Evolutionary conservation across 2,888 invertebrate species (phyloP).

Genomic region (Fragum fragum): DNA sequence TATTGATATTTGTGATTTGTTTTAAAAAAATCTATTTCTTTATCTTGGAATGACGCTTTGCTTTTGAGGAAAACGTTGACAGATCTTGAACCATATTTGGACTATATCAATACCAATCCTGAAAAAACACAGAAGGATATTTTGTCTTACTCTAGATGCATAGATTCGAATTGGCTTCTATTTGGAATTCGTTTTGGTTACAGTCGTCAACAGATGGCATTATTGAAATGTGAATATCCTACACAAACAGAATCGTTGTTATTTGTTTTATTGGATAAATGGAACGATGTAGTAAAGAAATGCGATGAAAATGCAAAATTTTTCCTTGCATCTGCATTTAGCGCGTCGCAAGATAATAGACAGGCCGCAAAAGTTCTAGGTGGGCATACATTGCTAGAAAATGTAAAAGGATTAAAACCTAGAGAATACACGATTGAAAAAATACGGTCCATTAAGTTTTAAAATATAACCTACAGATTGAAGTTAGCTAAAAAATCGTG

Average conservation of each 20-base stretch:
- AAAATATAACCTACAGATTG: neutral
- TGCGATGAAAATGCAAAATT: conserved; percentile 6
- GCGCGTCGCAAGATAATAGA: neutral
- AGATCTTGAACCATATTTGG: neutral
- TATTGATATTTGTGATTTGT: neutral
- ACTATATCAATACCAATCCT: neutral
- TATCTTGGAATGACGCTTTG: neutral
- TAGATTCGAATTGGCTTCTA: conserved; percentile 3
- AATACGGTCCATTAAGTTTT: neutral
- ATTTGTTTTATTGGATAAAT: conserved; percentile 1
- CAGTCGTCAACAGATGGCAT: conserved; percentile 6
- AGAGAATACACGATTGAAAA: neutral
- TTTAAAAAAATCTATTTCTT: neutral
- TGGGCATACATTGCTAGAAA: neutral
- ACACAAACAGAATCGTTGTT: neutral
- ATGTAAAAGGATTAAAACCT: neutral
- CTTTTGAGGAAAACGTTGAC: neutral
- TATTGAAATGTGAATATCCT: conserved; percentile 1
- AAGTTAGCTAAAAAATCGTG: too few relatives aligned
- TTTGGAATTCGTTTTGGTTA: neutral
- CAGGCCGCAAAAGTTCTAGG: conserved; percentile 1
- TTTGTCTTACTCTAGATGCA: neutral
- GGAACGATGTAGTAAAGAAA: conserved; percentile 3
- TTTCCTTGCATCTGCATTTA: neutral
- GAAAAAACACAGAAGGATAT: conserved; percentile 4